A percentile compares a stretch with the other conserved stretches of the same genome.
Evolutionary conservation across 1,140 invertebrate genomes (phyloP).

Genomic region (Brachionus rubens): DNA sequence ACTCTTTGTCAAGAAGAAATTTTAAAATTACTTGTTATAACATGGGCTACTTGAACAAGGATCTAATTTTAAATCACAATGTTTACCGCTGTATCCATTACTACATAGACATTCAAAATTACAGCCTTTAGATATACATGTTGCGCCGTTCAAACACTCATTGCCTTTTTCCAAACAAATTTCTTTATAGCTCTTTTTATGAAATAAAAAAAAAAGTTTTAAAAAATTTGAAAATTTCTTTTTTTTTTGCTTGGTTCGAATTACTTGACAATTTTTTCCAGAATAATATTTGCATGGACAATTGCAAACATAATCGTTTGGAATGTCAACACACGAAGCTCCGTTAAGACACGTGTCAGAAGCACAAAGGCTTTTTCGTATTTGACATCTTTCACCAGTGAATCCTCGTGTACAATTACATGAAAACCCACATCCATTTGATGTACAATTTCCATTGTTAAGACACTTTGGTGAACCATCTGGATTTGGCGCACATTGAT

Average conservation of each 20-base stretch:
- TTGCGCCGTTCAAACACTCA: constrained; percentile 53
- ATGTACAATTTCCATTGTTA: constrained; percentile 31
- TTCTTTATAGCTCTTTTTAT: constrained; percentile 8
- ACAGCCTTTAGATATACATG: constrained; percentile 75
- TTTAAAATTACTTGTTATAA: constrained; percentile 50
- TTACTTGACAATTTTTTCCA: constrained; percentile 55
- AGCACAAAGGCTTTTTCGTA: not conserved
- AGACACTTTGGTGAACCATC: constrained; percentile 9
- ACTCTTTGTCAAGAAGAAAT: too few relatives aligned
- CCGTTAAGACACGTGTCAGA: constrained; percentile 34
- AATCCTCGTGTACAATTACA: constrained; percentile 36
- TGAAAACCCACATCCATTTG: not conserved
- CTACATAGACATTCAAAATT: constrained; percentile 61
- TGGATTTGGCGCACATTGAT: constrained; percentile 2
- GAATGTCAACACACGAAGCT: not conserved
- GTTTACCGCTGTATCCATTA: constrained; percentile 65
- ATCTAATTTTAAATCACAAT: constrained; percentile 63
- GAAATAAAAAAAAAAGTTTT: not conserved
- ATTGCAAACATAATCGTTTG: constrained; percentile 43
- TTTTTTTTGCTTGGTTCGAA: constrained; percentile 90
- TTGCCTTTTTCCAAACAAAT: not conserved
- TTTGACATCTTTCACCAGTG: constrained; percentile 38
- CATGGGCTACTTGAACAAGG: constrained; percentile 49
- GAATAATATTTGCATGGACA: constrained; percentile 47
- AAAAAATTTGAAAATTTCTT: constrained; percentile 66